A percentile compares a stretch with the other conserved stretches of the same genome.
phyloP scores from a whole-genome alignment of 2,888 invertebrate genomes.

The Agonopterix subpropinquella region DNA sequence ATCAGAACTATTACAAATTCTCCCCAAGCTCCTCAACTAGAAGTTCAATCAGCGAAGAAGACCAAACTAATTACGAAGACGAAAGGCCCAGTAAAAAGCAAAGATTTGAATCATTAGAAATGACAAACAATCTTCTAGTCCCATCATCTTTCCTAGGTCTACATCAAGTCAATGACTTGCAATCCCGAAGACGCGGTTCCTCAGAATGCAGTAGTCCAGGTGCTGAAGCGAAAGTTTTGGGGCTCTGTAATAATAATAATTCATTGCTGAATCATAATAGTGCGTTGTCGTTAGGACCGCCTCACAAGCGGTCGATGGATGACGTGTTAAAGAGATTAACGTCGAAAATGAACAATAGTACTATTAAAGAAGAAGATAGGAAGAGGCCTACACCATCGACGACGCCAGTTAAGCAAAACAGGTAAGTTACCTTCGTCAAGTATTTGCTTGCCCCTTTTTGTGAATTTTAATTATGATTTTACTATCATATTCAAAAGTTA shows the following conservation, averaged over 20 bases:
- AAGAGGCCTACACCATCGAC: constrained; percentile 82
- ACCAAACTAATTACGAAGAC: constrained; percentile 74
- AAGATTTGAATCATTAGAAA: constrained; percentile 77
- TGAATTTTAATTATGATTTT: too few relatives aligned
- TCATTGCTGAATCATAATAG: constrained; percentile 79
- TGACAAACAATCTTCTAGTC: constrained; percentile 77
- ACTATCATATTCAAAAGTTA: too few relatives aligned
- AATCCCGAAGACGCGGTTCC: constrained; percentile 69
- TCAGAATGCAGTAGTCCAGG: constrained; percentile 85
- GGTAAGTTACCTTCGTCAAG: constrained; percentile 44
- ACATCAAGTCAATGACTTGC: constrained; percentile 74
- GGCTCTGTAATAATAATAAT: constrained; percentile 79
- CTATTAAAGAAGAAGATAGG: constrained; percentile 82
- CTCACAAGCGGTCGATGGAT: constrained; percentile 90
- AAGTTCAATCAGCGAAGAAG: constrained; percentile 76
- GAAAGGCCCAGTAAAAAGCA: constrained; percentile 78
- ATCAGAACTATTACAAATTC: constrained; percentile 62
- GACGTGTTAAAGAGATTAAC: constrained; percentile 91
- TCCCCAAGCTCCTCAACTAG: constrained; percentile 66
- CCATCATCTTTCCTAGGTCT: constrained; percentile 71
- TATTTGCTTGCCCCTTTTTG: too few relatives aligned
- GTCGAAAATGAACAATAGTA: constrained; percentile 88
- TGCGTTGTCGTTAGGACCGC: constrained; percentile 63
- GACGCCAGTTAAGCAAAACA: constrained; percentile 76
- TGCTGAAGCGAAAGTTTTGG: constrained; percentile 79